These are phyloP conservation scores for Ursus arctos DNA, from an alignment of 2,113 vertebrate genomes.

Conservation along the genomic window DNA sequence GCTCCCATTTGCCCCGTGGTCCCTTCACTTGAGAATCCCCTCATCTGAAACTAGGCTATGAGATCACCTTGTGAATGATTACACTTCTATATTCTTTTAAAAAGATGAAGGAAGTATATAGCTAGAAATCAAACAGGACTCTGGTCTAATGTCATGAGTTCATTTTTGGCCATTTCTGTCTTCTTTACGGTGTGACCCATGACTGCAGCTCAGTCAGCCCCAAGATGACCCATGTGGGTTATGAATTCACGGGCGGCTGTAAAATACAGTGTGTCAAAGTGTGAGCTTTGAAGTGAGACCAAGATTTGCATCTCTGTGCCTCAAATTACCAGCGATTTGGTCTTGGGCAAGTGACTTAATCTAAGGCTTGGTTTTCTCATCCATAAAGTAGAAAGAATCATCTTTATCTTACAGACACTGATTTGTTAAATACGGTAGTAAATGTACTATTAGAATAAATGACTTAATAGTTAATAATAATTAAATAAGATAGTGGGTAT, in stretches of 20 bases:
- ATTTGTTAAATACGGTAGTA: not conserved
- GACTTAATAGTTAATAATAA: not conserved
- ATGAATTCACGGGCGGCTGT: not conserved
- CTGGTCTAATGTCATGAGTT: rapidly evolving
- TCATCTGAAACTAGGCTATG: not conserved
- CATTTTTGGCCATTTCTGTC: not conserved
- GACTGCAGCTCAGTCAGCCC: not conserved
- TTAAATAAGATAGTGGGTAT: not conserved
- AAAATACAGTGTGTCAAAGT: not conserved
- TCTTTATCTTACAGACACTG: not conserved
- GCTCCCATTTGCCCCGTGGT: rapidly evolving
- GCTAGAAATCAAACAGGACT: not conserved
- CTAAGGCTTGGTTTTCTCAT: not conserved
- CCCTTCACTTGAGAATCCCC: not conserved
- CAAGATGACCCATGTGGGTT: not conserved
- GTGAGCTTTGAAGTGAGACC: not conserved
- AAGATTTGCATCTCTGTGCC: not conserved
- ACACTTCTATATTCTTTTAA: not conserved
- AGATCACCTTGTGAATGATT: not conserved
- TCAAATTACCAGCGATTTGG: not conserved
- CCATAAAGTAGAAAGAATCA: not conserved
- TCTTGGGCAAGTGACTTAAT: not conserved
- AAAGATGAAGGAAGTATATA: not conserved
- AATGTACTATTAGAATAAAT: not conserved
- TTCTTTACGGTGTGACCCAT: rapidly evolving